Conservation (phyloP, 2,113 vertebrate species). For the Anhinga rufa region DNA sequence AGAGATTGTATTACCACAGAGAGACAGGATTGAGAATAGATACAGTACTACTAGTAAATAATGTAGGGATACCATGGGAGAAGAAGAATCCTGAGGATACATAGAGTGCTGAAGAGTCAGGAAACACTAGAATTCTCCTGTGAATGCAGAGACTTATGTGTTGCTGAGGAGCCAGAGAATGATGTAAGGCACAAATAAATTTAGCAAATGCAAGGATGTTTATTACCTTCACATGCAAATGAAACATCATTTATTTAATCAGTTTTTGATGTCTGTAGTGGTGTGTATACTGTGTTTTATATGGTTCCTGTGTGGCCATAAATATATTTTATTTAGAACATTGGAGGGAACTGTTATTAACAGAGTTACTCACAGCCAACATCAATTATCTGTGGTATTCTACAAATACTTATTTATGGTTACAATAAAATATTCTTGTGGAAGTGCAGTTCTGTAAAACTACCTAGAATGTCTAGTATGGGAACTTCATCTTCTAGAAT, state of each 20-base stretch:
- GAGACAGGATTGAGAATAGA: not conserved
- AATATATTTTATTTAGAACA: constrained; percentile 51
- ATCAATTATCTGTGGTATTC: constrained; percentile 46
- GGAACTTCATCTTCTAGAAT: not conserved
- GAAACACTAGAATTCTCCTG: not conserved
- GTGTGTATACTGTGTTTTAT: constrained; percentile 15
- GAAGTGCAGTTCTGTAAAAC: not conserved
- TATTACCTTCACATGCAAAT: constrained; percentile 45
- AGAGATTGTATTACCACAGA: not conserved
- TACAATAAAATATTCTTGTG: constrained; percentile 13
- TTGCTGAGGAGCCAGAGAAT: not conserved
- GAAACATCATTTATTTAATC: constrained; percentile 51
- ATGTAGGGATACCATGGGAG: not conserved
- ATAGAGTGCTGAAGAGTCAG: not conserved
- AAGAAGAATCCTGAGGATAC: not conserved
- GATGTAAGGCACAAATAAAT: constrained; percentile 5
- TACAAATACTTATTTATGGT: constrained; percentile 39
- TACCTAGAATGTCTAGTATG: not conserved
- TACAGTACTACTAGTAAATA: not conserved
- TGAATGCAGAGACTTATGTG: not conserved
- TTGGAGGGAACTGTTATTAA: constrained; percentile 36
- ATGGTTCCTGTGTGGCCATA: constrained; percentile 23
- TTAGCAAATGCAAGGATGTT: constrained; percentile 7
- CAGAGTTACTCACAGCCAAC: constrained; percentile 9
- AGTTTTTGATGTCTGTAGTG: constrained; percentile 35